Conservation (phyloP, 2,797 vertebrate species). For the Melanogrammus aeglefinus region DNA sequence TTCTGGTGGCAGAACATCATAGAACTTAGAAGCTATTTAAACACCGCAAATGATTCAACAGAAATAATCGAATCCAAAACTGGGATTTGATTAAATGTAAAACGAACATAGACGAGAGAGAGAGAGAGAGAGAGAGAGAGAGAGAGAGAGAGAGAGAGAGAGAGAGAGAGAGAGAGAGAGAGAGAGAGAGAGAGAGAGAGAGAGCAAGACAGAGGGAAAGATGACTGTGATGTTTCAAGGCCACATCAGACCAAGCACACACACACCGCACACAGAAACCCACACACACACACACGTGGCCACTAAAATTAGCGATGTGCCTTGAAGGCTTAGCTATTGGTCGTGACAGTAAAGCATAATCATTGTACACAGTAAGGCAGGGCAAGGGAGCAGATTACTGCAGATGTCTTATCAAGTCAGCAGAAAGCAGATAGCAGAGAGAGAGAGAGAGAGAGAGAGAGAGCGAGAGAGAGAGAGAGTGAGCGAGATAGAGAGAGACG, state of each 20-base stretch:
- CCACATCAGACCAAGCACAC: background rate
- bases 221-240: constrained; percentile 15
- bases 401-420: background rate
- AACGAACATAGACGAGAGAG: background rate
- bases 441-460: no score
- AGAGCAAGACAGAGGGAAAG: background rate
- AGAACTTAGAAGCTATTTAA: no score
- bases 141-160: constrained; percentile 23
- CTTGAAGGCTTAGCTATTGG: background rate
- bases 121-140: constrained; percentile 6
- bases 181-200: background rate
- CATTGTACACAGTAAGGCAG: background rate
- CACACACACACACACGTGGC: background rate
- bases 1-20: no score
- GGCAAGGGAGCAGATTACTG: background rate
- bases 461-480: no score
- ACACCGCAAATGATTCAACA: no score
- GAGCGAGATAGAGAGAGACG: no score
- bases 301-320: background rate
- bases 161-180: constrained; percentile 17
- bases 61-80: no score
- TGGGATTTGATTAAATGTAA: no score
- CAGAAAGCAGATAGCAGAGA: no score
- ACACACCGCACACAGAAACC: background rate
- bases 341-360: background rate